Conservation (phyloP, 2,888 invertebrate genomes). For the Agriopis leucophaearia region DNA sequence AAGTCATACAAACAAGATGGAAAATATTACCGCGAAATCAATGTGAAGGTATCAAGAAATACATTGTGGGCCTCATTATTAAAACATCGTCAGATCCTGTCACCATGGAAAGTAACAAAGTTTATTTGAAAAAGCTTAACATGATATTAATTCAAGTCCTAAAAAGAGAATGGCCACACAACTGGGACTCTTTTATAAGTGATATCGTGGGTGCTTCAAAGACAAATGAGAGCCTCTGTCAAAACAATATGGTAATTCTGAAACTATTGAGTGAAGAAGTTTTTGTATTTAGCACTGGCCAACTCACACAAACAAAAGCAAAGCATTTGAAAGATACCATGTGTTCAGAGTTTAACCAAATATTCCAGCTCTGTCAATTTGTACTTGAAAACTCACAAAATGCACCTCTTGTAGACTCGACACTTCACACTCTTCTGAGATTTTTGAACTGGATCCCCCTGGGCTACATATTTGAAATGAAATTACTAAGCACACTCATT, state of each 20-base stretch:
- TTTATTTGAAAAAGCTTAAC: constrained; percentile 98
- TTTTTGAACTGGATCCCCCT: constrained; percentile 99
- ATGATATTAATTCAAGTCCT: constrained; percentile 99
- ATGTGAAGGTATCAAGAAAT: constrained; percentile 99
- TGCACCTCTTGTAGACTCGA: constrained; percentile 97
- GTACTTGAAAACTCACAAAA: constrained; percentile 99
- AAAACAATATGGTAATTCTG: constrained; percentile 99
- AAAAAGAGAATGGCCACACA: constrained; percentile 99
- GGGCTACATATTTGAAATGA: constrained; percentile 99
- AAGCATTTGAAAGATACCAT: constrained; percentile 99
- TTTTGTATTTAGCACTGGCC: constrained; percentile 99
- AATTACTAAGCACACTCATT: constrained; percentile 96
- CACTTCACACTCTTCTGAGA: constrained; percentile 97
- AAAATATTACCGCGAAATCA: constrained; percentile 99
- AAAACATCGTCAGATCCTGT: constrained; percentile 98
- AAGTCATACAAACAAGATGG: constrained; percentile 99
- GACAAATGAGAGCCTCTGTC: constrained; percentile 99
- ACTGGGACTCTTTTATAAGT: constrained; percentile 99
- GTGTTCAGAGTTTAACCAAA: constrained; percentile 99
- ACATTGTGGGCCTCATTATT: constrained; percentile 99
- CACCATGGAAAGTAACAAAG: constrained; percentile 96
- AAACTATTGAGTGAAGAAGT: constrained; percentile 99
- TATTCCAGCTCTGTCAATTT: constrained; percentile 99
- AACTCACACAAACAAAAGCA: constrained; percentile 99
- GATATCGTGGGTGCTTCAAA: constrained; percentile 99